Evolutionary conservation across 2,888 invertebrate genomes (phyloP).

Genomic region (Galerucella nymphaeae): DNA sequence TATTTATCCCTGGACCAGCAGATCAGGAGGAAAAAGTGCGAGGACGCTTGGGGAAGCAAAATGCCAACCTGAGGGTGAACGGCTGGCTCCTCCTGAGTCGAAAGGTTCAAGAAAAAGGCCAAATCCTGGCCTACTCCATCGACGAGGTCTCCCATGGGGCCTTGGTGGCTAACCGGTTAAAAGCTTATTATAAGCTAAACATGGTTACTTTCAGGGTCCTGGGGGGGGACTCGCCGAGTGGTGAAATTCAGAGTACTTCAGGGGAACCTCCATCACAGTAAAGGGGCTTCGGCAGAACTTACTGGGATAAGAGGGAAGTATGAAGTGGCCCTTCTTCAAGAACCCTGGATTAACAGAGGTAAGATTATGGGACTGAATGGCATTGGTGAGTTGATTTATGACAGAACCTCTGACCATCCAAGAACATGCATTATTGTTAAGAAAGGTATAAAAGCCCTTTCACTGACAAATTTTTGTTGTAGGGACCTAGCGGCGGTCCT

Average conservation of each 20-base stretch:
- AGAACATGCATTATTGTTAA: slow-evolving; percentile 12
- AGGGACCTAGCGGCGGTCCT: slow-evolving; percentile 15
- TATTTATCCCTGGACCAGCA: slow-evolving; percentile 9
- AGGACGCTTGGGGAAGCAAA: slow-evolving; percentile 7
- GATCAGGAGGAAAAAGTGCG: too few relatives aligned
- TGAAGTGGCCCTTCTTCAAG: slow-evolving; percentile 18
- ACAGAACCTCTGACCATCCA: not conserved
- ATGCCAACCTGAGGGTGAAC: slow-evolving; percentile 8
- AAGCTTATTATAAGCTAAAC: slow-evolving; percentile 12
- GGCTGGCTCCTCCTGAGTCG: slow-evolving; percentile 21
- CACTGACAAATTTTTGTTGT: slow-evolving; percentile 12
- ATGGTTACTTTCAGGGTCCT: not conserved
- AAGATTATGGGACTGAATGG: slow-evolving; percentile 20
- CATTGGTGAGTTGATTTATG: slow-evolving; percentile 17
- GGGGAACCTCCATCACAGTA: slow-evolving; percentile 20
- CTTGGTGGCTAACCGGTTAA: slow-evolving; percentile 5
- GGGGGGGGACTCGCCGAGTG: not conserved
- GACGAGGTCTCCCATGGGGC: not conserved
- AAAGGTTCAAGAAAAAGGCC: slow-evolving; percentile 6
- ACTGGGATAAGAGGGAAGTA: slow-evolving; percentile 13
- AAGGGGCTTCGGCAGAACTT: slow-evolving; percentile 10
- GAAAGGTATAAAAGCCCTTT: slow-evolving; percentile 9
- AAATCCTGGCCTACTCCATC: slow-evolving; percentile 18
- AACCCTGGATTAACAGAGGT: slow-evolving; percentile 19
- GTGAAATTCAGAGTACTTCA: slow-evolving; percentile 18